phyloP scores from a whole-genome alignment of 2,113 vertebrate species.

The Epinephelus lanceolatus region DNA sequence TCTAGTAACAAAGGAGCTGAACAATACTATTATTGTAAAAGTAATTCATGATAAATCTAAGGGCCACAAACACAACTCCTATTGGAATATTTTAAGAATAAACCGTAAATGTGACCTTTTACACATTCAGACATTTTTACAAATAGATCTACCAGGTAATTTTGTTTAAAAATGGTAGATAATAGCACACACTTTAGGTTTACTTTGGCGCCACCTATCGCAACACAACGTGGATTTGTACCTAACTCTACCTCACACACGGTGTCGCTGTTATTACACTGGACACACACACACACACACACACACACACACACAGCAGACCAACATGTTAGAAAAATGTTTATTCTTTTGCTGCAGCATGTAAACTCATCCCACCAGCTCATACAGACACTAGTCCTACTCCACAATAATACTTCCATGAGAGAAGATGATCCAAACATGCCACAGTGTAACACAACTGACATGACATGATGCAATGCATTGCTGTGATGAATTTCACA shows the following conservation, averaged over 20 bases:
- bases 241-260: slow-evolving; percentile 34
- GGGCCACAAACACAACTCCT: background rate
- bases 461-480: slow-evolving; percentile 51
- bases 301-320: slow-evolving; percentile 38
- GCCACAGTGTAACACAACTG: slow-evolving; percentile 60
- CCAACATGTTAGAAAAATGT: slow-evolving; percentile 71
- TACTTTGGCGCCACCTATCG: slow-evolving; percentile 6
- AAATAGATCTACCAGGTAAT: background rate
- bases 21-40: background rate
- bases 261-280: slow-evolving; percentile 49
- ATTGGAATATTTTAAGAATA: background rate
- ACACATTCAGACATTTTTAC: background rate
- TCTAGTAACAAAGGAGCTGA: background rate
- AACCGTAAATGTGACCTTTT: background rate
- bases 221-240: slow-evolving; percentile 19
- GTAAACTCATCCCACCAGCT: slow-evolving; percentile 68
- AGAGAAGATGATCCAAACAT: slow-evolving; percentile 42
- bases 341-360: slow-evolving; percentile 76
- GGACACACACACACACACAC: slow-evolving; percentile 27
- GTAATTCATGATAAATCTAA: background rate
- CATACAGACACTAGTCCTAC: slow-evolving; percentile 33
- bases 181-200: background rate
- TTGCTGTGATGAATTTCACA: slow-evolving; percentile 72
- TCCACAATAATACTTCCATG: slow-evolving; percentile 47
- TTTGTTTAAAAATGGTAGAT: background rate